Evolutionary conservation across 2,113 vertebrate species (phyloP).

Genomic region (Oplegnathus fasciatus): DNA sequence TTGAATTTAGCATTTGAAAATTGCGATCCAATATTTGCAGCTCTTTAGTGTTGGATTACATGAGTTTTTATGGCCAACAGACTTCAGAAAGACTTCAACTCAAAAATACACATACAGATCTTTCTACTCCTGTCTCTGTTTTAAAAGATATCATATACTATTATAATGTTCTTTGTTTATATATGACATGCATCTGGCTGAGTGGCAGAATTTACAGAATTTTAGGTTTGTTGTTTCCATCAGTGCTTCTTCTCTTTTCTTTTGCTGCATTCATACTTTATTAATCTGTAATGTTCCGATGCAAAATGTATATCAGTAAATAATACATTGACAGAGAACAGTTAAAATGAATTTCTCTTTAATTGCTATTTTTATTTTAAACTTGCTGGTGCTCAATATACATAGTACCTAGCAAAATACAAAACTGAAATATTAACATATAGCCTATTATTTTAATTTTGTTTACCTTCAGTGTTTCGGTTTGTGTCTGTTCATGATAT

Average conservation of each 20-base stretch:
- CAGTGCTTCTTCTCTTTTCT: constrained; percentile 11
- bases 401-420: background rate
- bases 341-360: constrained; percentile 55
- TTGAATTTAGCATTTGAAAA: constrained; percentile 5
- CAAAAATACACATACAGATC: background rate
- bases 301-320: constrained; percentile 72
- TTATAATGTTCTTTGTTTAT: constrained; percentile 45
- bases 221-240: constrained; percentile 49
- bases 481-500: background rate
- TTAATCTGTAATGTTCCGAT: constrained; percentile 71
- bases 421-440: background rate
- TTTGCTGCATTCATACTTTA: constrained; percentile 62
- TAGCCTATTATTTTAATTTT: background rate
- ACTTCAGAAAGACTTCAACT: background rate
- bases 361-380: background rate
- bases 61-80: background rate
- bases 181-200: constrained; percentile 36
- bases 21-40: constrained; percentile 19
- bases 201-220: constrained; percentile 64
- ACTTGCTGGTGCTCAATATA: constrained; percentile 51
- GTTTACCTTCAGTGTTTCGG: background rate
- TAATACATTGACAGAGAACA: constrained; percentile 63
- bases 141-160: constrained; percentile 41
- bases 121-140: background rate
- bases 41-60: background rate